Conservation (phyloP, 2,113 vertebrate genomes). For the Vireo altiloquus region DNA sequence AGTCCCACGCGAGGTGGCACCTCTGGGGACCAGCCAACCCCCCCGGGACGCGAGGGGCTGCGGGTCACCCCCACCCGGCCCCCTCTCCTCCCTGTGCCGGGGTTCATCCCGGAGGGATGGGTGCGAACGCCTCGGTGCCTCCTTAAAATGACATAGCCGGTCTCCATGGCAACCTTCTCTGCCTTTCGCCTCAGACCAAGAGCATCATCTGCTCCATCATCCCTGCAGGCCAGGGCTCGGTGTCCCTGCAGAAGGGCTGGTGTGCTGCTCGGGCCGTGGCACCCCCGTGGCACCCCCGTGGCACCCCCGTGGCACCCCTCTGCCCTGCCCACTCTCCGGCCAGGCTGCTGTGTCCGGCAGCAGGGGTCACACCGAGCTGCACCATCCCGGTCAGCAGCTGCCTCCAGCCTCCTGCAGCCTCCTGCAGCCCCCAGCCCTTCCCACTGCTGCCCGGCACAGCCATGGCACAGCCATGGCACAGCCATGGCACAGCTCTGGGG, state of each 20-base stretch:
- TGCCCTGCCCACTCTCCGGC: fast-evolving
- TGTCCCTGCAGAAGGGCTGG: neutral
- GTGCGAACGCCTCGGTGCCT: neutral
- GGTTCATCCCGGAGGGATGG: neutral
- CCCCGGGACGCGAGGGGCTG: neutral
- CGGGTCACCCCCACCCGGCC: fast-evolving
- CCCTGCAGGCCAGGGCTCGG: neutral
- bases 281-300: fast-evolving
- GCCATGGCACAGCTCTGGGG: fast-evolving
- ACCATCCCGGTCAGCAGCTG: too few species aligned
- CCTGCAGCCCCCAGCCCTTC: neutral
- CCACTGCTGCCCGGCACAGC: fast-evolving
- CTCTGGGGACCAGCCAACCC: neutral
- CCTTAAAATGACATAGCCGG: slow-evolving; percentile 51
- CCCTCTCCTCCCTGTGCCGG: fast-evolving
- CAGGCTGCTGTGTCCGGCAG: fast-evolving
- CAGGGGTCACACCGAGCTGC: fast-evolving
- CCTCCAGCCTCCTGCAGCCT: neutral
- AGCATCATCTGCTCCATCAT: slow-evolving; percentile 54
- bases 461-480: fast-evolving
- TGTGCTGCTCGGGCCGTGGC: neutral
- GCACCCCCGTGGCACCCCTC: fast-evolving
- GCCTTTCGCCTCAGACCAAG: slow-evolving; percentile 61
- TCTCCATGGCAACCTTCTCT: slow-evolving; percentile 69
- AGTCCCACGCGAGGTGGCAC: fast-evolving